Conservation (phyloP, 2,888 invertebrate genomes). For the Drosophila borealis region DNA sequence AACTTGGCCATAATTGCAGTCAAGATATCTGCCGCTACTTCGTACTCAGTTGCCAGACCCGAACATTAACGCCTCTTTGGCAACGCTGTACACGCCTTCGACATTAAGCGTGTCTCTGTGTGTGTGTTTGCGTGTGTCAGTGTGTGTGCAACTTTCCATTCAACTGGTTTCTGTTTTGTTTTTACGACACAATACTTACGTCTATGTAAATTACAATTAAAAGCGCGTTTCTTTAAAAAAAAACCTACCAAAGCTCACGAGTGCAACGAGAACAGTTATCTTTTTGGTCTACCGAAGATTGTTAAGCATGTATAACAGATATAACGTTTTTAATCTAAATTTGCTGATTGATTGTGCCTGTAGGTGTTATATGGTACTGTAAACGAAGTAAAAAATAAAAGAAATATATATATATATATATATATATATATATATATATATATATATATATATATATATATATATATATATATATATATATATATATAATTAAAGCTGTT, state of each 20-base stretch:
- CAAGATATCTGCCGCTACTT: conserved; percentile 6
- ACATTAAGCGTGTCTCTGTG: conserved; percentile 3
- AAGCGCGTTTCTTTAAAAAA: conserved; percentile 23
- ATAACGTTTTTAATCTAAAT: too few species aligned
- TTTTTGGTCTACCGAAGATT: neutral
- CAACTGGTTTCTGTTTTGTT: conserved; percentile 43
- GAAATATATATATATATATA: too few species aligned
- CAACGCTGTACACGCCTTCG: conserved; percentile 49
- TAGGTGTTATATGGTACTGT: too few species aligned
- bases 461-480: too few species aligned
- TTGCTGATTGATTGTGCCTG: too few species aligned
- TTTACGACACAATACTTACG: conserved; percentile 31
- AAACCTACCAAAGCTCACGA: neutral
- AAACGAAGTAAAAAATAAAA: too few species aligned
- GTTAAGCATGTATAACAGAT: too few species aligned
- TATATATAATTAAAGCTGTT: too few species aligned
- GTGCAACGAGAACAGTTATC: conserved; percentile 1
- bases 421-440: too few species aligned
- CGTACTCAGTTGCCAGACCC: conserved; percentile 1
- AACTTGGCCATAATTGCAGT: conserved; percentile 43
- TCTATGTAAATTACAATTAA: conserved; percentile 41
- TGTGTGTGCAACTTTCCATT: conserved; percentile 63
- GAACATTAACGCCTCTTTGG: conserved; percentile 42
- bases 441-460: too few species aligned
- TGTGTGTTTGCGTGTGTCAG: conserved; percentile 21